Conservation (phyloP, 2,888 invertebrate species). For the Ophioninae sp. region DNA sequence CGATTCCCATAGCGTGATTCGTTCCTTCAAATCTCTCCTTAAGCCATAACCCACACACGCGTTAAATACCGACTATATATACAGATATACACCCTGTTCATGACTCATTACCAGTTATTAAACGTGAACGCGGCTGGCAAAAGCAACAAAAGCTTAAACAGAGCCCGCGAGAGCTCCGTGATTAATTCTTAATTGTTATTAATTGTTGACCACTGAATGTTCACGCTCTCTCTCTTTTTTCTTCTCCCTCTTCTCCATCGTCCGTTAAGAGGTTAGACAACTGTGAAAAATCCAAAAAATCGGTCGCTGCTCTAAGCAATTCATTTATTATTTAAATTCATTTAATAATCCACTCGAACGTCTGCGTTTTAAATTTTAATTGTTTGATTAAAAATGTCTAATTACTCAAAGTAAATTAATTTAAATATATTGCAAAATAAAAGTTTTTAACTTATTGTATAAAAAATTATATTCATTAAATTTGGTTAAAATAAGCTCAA, state of each 20-base stretch:
- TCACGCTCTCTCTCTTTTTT: background rate
- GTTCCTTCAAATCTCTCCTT: slow-evolving; percentile 27
- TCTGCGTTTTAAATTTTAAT: too few species aligned
- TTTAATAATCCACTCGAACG: too few species aligned
- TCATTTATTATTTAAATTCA: too few species aligned
- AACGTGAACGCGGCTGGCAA: slow-evolving; percentile 41
- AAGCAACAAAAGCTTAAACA: slow-evolving; percentile 53
- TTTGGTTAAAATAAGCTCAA: too few species aligned
- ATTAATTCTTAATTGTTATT: slow-evolving; percentile 63
- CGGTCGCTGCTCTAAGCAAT: too few species aligned
- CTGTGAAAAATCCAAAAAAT: too few species aligned
- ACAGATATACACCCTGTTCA: slow-evolving; percentile 19
- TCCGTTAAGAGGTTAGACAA: background rate
- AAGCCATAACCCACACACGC: slow-evolving; percentile 28
- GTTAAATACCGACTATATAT: background rate
- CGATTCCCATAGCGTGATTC: slow-evolving; percentile 28
- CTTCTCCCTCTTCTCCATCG: background rate
- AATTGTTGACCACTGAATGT: slow-evolving; percentile 52
- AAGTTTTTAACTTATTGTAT: too few species aligned
- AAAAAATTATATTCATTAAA: too few species aligned
- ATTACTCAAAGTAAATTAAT: too few species aligned
- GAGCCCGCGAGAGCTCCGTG: slow-evolving; percentile 43
- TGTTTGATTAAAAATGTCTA: too few species aligned
- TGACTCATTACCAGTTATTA: slow-evolving; percentile 53
- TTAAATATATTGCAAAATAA: too few species aligned